Conservation (phyloP, 2,113 vertebrate genomes). For the Clarias magur region DNA sequence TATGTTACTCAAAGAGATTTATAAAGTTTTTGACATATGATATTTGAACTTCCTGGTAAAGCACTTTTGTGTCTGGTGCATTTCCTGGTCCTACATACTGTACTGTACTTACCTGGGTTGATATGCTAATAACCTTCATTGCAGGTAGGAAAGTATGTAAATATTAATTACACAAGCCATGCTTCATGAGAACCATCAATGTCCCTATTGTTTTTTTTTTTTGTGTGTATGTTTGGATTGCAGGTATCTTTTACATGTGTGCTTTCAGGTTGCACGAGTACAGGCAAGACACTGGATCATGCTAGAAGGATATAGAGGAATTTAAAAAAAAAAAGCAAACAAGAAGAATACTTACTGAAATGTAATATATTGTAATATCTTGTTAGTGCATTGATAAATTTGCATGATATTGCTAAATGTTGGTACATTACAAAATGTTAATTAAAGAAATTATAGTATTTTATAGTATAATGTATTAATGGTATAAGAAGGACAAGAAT, state of each 20-base stretch:
- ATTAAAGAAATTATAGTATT: neutral
- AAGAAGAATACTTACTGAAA: neutral
- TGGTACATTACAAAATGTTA: neutral
- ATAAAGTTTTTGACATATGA: no score
- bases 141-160: conserved; percentile 72
- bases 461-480: neutral
- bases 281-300: conserved; percentile 76
- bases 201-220: conserved; percentile 1
- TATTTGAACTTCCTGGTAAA: conserved; percentile 82
- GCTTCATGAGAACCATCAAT: neutral
- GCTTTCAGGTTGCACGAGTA: conserved; percentile 88
- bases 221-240: conserved; percentile 37
- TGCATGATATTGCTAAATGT: neutral
- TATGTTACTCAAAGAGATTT: no score
- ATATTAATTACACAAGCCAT: neutral
- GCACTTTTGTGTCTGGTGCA: conserved; percentile 88
- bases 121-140: conserved; percentile 87
- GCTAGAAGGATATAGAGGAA: conserved; percentile 61
- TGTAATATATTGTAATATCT: neutral
- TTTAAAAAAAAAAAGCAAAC: neutral
- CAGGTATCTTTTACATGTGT: conserved; percentile 91
- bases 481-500: neutral
- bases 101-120: conserved; percentile 80
- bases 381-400: conserved; percentile 2
- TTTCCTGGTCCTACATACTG: conserved; percentile 90